These are phyloP conservation scores for Cricetomys ansorgei DNA, from an alignment of 2,113 vertebrate genomes.

Conservation along the genomic window DNA sequence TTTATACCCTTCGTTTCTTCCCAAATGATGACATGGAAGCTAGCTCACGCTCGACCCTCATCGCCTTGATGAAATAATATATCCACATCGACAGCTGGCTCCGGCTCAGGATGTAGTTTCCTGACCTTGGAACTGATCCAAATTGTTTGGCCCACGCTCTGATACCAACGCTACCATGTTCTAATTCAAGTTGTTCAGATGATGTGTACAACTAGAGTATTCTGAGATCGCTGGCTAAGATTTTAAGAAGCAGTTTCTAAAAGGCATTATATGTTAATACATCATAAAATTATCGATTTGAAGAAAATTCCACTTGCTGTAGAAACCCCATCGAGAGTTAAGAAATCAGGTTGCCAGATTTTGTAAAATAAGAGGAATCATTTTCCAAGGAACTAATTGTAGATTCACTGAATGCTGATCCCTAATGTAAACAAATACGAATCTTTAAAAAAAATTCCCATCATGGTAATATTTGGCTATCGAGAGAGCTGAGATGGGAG, in stretches of 20 bases:
- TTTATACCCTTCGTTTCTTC: not conserved
- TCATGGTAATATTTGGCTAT: not conserved
- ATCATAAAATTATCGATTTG: constrained; percentile 46
- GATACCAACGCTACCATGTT: not conserved
- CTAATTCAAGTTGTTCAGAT: constrained; percentile 11
- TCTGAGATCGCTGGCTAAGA: constrained; percentile 29
- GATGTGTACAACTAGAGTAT: not conserved
- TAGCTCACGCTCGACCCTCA: not conserved
- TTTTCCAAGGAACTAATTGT: constrained; percentile 29
- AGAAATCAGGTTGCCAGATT: constrained; percentile 22
- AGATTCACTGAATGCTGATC: not conserved
- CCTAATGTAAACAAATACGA: not conserved
- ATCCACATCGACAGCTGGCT: not conserved
- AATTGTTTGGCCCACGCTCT: not conserved
- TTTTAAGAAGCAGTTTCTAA: constrained; percentile 21
- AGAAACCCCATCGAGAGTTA: constrained; percentile 30
- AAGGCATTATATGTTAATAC: not conserved
- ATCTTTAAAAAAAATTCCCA: not conserved
- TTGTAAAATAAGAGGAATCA: constrained; percentile 15
- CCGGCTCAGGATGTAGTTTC: not conserved
- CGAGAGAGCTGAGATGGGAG: not conserved
- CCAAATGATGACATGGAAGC: not conserved
- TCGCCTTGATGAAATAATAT: constrained; percentile 39
- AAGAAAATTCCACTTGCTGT: constrained; percentile 44
- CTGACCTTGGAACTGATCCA: constrained; percentile 25